Conservation (phyloP, 2,113 vertebrate genomes). For the Hippocampus abdominalis region DNA sequence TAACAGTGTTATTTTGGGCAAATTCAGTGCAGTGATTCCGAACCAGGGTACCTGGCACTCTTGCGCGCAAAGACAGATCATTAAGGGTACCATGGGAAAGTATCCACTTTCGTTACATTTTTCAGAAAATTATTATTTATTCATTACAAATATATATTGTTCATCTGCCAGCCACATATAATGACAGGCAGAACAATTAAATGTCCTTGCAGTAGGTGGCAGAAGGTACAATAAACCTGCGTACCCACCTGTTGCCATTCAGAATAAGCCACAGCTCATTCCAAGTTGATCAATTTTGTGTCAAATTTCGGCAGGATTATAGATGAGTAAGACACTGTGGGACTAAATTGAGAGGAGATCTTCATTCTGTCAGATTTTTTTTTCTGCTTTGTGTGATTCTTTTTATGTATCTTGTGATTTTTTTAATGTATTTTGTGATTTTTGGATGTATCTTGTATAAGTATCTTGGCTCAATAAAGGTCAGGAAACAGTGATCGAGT, state of each 20-base stretch:
- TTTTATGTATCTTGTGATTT: neutral
- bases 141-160: neutral
- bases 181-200: neutral
- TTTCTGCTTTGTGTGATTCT: neutral
- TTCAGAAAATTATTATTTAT: neutral
- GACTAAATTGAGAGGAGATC: neutral
- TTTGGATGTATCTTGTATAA: neutral
- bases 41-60: no score
- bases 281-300: neutral
- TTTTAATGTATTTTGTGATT: no score
- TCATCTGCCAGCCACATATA: neutral
- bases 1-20: no score
- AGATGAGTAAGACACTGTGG: neutral
- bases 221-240: neutral
- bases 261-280: neutral
- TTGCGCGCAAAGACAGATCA: neutral
- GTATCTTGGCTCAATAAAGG: neutral
- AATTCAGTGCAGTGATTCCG: no score
- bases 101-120: neutral
- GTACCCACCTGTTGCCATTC: neutral
- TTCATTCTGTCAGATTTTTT: neutral
- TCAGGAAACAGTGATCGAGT: neutral
- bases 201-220: neutral
- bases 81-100: neutral
- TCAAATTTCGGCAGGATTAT: neutral